Evolutionary conservation across 2,797 vertebrate genomes (phyloP).

Genomic region (Chromobotia macracanthus): DNA sequence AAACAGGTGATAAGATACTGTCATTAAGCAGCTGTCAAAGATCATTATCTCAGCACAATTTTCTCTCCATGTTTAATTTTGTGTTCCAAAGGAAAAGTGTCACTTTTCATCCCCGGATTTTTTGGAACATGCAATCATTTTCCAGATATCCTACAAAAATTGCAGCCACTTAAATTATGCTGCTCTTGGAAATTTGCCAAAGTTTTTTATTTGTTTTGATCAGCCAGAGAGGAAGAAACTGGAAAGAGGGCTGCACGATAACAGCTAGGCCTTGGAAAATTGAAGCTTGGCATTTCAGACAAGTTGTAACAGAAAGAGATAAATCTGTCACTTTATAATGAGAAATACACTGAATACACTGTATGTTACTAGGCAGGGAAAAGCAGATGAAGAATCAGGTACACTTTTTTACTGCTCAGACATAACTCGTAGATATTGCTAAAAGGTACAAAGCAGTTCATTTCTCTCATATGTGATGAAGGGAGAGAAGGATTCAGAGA

Average conservation of each 20-base stretch:
- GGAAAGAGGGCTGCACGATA: conserved; percentile 52
- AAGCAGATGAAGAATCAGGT: conserved; percentile 51
- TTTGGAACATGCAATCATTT: conserved; percentile 26
- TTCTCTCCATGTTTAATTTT: neutral
- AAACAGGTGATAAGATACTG: neutral
- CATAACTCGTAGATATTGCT: conserved; percentile 38
- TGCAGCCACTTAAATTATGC: conserved; percentile 42
- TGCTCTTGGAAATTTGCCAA: conserved; percentile 31
- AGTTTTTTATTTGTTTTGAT: conserved; percentile 42
- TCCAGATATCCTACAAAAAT: conserved; percentile 27
- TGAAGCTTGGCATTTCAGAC: conserved; percentile 69
- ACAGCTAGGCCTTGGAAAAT: conserved; percentile 57
- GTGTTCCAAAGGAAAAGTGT: neutral
- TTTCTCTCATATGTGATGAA: conserved; percentile 25
- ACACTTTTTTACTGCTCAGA: conserved; percentile 41
- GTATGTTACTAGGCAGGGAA: conserved; percentile 63
- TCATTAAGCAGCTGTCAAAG: conserved; percentile 28
- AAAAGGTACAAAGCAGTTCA: conserved; percentile 30
- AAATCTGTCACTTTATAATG: conserved; percentile 73
- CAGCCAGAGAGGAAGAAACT: conserved; percentile 26
- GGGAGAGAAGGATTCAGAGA: conserved; percentile 1
- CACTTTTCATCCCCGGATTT: conserved; percentile 23
- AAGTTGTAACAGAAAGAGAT: conserved; percentile 68
- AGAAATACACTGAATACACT: too few species aligned
- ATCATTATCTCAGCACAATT: conserved; percentile 34